Base-by-base conservation (phyloP, 2,113 vertebrate species). In the Semnornis frantzii region DNA sequence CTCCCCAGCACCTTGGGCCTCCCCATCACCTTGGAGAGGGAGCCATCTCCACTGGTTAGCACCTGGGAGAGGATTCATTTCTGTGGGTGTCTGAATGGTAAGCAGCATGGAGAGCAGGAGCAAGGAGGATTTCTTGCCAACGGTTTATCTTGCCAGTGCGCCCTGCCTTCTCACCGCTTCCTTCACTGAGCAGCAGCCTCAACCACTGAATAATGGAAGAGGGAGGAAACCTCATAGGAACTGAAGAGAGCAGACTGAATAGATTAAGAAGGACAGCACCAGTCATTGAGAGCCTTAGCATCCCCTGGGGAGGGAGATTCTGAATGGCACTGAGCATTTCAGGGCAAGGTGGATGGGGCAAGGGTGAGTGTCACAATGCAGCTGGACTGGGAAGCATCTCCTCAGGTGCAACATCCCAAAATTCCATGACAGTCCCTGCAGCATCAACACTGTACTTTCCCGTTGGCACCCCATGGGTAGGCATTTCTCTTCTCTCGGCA, bases 271-370 rank as follows among this genome's bases (percentile, higher is more conserved):
- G 75, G 58, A 74, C 17, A 55, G 54, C 59, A 17, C 9, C 27
- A 72, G 44, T 21, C 48, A 39, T 1, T 12, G 85, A 44, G 57
- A 77, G 13, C 39, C 31, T 71, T 15, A 46, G 16, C 52, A 33
- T 52, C 9, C 27, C 8, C 48, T 10, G 6, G 23, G 16, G 16
- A 31, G 23, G 5, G 30, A 12, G 7, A 3, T 79, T 91, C 65
- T n/a, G 5, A 24, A 10, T 0, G 0, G 2, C 68, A 54, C 25
- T 33, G 20, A 15, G 46, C 9, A 4, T 8, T 52, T 24, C 44
- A 82, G 50, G 63, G 42, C 7, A 25, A 37, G 57, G 3, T 14
- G 55, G 59, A 39, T 80, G 23, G 20, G 15, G 12, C 13, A 64
- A 44, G 37, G 39, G 9, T 48, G 31, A 33, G 24, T 63, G n/a